Evolutionary conservation across 2,888 invertebrate species (phyloP).

Genomic region (Tipula unca): DNA sequence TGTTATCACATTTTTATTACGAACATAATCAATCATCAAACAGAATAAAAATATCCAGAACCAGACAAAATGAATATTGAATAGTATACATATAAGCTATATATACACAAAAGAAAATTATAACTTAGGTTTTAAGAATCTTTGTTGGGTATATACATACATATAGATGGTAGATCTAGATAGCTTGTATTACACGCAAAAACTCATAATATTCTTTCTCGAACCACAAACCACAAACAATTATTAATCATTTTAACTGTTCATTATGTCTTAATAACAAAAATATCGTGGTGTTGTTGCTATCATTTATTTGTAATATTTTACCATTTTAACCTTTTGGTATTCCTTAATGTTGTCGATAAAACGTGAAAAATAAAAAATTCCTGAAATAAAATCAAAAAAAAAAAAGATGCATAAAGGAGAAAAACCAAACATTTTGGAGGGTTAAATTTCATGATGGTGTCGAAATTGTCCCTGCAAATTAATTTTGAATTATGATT

Average conservation of each 20-base stretch:
- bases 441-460: neutral
- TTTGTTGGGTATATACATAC: neutral
- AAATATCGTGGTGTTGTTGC: neutral
- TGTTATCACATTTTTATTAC: neutral
- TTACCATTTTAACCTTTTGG: constrained; percentile 14
- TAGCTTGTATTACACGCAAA: neutral
- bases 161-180: neutral
- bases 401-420: neutral
- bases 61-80: neutral
- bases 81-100: neutral
- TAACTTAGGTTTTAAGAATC: neutral
- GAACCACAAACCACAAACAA: neutral
- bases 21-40: neutral
- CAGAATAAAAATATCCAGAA: neutral
- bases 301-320: neutral
- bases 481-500: neutral
- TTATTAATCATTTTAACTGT: neutral
- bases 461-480: neutral
- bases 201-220: neutral
- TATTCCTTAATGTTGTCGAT: neutral
- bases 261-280: constrained; percentile 14
- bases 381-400: neutral
- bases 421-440: neutral
- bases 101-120: neutral
- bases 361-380: neutral